Base-by-base conservation (phyloP, 2,113 vertebrate species). In the Regulus satrapa region DNA sequence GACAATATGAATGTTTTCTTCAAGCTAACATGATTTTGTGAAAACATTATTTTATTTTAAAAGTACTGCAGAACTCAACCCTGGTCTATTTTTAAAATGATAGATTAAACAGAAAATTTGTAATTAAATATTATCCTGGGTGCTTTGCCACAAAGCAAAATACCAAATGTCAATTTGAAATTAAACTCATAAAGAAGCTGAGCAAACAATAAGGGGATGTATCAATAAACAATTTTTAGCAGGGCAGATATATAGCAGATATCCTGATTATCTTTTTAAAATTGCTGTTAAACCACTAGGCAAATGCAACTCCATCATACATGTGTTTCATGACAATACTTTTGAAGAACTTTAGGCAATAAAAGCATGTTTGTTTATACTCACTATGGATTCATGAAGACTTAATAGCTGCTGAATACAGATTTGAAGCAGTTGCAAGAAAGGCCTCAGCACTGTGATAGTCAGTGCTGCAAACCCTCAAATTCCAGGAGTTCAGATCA, bases 1-100 rank as follows among this genome's bases (percentile, higher is more conserved):
- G 63, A 49, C 90, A 73, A 79, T 64, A 71, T 32, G 25, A 89
- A 92, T 79, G 48, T 93, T 95, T 82, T 78, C 49, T 88, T 92
- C 63, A 85, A 85, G 52, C 40, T 92, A 90, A 83, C 8, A 49
- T 34, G 29, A 82, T 85, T 89, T 90, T 88, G 19, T 76, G 43
- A 94, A 61, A 91, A 21, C 24, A 67, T 86, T 74, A 64, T 86
- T 85, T 79, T 69, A 74, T 77, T 76, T 73, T 13, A 86, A 74
- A 94, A 74, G 28, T 74, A 46, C 34, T 67, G 46, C 59, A 92
- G 85, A 69, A 69, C 45, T 73, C 83, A 73, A 32, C 8, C 64
- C 43, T 36, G 46, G 41, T 67, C 83, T 94, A 71, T 74, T 92
- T 94, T 92, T 85, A 64, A 94, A 94, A 94, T 86, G 43, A 92